Base-by-base conservation (phyloP, 2,888 invertebrate species). In the Psococerastis gibbosa region DNA sequence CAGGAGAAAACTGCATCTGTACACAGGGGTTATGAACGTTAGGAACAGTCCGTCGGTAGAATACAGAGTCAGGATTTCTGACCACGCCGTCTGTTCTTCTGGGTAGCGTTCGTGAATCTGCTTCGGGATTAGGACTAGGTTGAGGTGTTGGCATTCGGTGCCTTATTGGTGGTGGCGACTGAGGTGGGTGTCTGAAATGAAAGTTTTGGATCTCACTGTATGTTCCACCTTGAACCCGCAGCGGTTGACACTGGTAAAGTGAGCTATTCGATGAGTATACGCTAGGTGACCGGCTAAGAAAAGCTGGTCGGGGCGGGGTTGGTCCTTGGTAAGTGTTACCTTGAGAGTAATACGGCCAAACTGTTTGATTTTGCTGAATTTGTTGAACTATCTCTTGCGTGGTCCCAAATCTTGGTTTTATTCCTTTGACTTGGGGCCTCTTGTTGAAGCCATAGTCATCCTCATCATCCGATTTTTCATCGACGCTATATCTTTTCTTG, bases 371-470 rank as follows among this genome's bases (percentile, higher is more conserved):
- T 32, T 53, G 52, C n/a, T 16, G 80, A 67, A 84, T 77, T 57
- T 84, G 84, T 52, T 82, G 76, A 1, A 85, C 64, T 32, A 85
- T 80, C 54, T 83, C 83, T 48, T 77, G 80, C 3, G 75, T 76
- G 1, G 83, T 78, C 9, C 80, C 81, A 49, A 84, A 77, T 50
- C 82, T 74, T n/a, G 85, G 80, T 56, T 87, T 87, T 49, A 89
- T 87, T 0, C 88, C 87, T 1, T 85, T 72, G 2, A 89, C 88
- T 1, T 84, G 83, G 0, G 88, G 88, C n/a, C 88, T 68, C 31
- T 83, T 72, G 55, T 84, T 82, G 59, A 89, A 88, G 1, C 88
- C 88, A 53, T 88, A 87, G 56, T 88, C 87, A 52, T 87, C 85
- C 51, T 85, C 84, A 46, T 81, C 78, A 42, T 81, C 82, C 46